Evolutionary conservation across 2,797 vertebrate genomes (phyloP).

Genomic region (Tadarida brasiliensis): DNA sequence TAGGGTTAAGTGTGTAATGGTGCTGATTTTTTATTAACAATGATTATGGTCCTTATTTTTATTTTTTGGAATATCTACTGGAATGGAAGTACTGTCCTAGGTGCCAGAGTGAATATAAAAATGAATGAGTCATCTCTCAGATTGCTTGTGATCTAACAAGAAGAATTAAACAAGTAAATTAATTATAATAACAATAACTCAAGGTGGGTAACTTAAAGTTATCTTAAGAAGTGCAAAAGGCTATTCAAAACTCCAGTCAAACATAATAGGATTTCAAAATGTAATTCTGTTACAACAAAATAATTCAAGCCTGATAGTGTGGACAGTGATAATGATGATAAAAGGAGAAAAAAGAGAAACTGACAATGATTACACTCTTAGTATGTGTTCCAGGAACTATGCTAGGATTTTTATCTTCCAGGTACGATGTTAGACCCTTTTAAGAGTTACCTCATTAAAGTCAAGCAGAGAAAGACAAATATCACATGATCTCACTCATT

Average conservation of each 20-base stretch:
- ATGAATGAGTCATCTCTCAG: neutral
- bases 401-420: neutral
- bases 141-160: neutral
- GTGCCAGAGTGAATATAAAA: neutral
- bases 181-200: constrained; percentile 19
- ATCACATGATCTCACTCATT: no score
- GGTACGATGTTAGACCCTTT: neutral
- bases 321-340: neutral
- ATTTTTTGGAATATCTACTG: neutral
- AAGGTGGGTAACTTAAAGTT: neutral
- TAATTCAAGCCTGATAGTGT: neutral
- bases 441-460: constrained; percentile 21
- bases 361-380: neutral
- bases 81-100: constrained; percentile 40
- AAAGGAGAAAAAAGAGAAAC: neutral
- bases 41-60: neutral
- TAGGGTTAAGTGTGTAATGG: neutral
- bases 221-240: constrained; percentile 37
- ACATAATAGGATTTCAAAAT: constrained; percentile 28
- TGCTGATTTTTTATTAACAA: constrained; percentile 47
- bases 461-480: no score
- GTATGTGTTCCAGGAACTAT: neutral
- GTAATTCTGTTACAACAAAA: constrained; percentile 31
- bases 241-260: constrained; percentile 34
- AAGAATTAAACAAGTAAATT: constrained; percentile 44